Evolutionary conservation across 2,113 vertebrate species (phyloP).

Genomic region (Lycocorax pyrrhopterus): DNA sequence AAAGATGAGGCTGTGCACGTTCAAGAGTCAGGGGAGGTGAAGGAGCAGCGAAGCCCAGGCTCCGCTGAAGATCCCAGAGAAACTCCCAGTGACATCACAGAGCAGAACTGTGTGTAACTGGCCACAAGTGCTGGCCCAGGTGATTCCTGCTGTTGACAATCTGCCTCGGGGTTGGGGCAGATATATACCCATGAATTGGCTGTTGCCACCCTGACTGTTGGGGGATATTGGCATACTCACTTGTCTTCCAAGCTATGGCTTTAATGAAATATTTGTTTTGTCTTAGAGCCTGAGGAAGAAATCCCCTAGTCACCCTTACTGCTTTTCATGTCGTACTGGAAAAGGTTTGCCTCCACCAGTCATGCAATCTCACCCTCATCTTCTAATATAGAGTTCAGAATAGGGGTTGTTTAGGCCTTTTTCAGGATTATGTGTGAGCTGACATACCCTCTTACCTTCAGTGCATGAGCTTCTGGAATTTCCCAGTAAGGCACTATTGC

Average conservation of each 20-base stretch:
- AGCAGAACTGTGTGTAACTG: background rate
- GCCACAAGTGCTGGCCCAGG: background rate
- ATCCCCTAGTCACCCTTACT: background rate
- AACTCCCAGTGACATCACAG: background rate
- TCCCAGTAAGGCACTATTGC: background rate
- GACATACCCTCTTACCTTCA: background rate
- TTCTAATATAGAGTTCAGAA: background rate
- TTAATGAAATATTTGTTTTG: background rate
- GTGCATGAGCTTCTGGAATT: background rate
- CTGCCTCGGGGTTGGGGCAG: background rate
- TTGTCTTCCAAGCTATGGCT: background rate
- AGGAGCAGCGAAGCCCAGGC: background rate
- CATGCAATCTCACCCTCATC: rapidly evolving
- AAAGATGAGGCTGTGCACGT: background rate
- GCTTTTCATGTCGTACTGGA: background rate
- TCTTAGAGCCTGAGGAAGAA: background rate
- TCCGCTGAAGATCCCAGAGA: background rate
- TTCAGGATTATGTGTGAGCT: background rate
- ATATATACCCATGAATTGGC: rapidly evolving
- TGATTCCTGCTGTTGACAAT: background rate
- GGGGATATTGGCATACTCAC: background rate
- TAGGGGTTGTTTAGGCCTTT: background rate
- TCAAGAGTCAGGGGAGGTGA: rapidly evolving
- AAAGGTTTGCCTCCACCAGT: background rate
- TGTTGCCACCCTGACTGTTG: background rate